Conservation (phyloP, 1,140 invertebrate species). For the Pomacea maculata region DNA sequence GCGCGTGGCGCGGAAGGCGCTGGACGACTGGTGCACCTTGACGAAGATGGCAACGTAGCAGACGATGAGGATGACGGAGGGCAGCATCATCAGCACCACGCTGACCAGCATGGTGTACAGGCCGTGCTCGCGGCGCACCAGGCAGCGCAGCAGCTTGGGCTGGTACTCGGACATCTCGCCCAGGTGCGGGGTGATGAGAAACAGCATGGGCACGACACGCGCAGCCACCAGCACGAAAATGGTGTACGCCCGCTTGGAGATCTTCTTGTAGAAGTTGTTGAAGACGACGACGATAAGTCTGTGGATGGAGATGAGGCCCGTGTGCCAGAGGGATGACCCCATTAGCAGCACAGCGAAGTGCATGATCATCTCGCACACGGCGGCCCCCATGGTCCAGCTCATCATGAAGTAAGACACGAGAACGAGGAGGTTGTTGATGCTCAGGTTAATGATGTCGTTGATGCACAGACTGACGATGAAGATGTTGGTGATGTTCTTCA, state of each 20-base stretch:
- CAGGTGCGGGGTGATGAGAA: conserved; percentile 58
- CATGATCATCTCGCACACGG: conserved; percentile 58
- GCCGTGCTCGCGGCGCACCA: conserved; percentile 56
- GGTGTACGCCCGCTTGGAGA: conserved; percentile 61
- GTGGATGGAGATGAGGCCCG: conserved; percentile 64
- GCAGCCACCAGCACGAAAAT: conserved; percentile 58
- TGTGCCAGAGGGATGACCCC: conserved; percentile 64
- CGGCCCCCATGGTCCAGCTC: conserved; percentile 52
- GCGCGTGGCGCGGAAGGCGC: conserved; percentile 46
- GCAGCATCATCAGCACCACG: conserved; percentile 60
- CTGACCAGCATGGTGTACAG: conserved; percentile 60
- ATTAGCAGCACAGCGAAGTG: conserved; percentile 61
- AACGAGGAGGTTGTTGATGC: conserved; percentile 62
- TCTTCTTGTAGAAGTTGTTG: conserved; percentile 61
- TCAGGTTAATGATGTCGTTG: conserved; percentile 64
- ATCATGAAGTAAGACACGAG: conserved; percentile 59
- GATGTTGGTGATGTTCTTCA: conserved; percentile 62
- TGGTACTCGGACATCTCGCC: conserved; percentile 61
- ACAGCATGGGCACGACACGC: conserved; percentile 58
- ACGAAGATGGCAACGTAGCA: conserved; percentile 65
- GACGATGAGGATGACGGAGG: conserved; percentile 60
- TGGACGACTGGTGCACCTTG: conserved; percentile 57
- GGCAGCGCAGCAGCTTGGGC: conserved; percentile 60
- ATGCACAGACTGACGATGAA: conserved; percentile 64
- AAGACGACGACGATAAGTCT: conserved; percentile 63